Percentiles rank a stretch among this genome's conserved stretches.
Evolutionary conservation across 2,113 vertebrate genomes (phyloP).

Genomic region (Pseudolaguvia tuberculata): DNA sequence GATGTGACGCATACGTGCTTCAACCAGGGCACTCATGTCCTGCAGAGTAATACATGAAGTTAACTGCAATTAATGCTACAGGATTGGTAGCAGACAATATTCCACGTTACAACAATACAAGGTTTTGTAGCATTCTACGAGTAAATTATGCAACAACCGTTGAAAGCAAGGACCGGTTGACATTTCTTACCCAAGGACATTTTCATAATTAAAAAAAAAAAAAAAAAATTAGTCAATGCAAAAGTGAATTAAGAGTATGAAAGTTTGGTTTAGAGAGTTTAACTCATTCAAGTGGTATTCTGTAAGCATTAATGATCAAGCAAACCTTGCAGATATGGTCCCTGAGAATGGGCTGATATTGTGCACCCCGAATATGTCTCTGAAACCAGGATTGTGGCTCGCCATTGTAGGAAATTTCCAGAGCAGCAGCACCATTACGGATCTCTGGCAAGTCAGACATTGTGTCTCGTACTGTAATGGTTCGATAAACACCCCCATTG

Average conservation of each 20-base stretch:
- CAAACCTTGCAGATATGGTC: slow-evolving; percentile 96
- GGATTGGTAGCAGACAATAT: background rate
- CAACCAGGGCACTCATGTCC: slow-evolving; percentile 95
- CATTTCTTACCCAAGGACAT: no score
- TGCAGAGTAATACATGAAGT: slow-evolving; percentile 48
- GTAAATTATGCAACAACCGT: background rate
- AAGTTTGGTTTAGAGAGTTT: no score
- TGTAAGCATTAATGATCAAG: no score
- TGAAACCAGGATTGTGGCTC: slow-evolving; percentile 99
- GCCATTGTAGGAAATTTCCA: slow-evolving; percentile 93
- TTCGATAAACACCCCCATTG: slow-evolving; percentile 85
- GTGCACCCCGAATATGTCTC: slow-evolving; percentile 87
- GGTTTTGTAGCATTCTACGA: no score
- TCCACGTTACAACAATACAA: no score
- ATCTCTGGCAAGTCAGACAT: slow-evolving; percentile 96
- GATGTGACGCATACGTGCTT: slow-evolving; percentile 91
- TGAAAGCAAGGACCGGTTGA: background rate
- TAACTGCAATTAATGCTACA: no score
- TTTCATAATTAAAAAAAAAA: background rate
- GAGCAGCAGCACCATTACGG: slow-evolving; percentile 79
- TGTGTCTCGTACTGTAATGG: slow-evolving; percentile 91
- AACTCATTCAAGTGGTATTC: no score
- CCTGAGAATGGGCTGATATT: slow-evolving; percentile 95
- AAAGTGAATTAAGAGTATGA: no score
- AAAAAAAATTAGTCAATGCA: background rate